Percentiles rank a stretch among this genome's conserved stretches.
These are phyloP conservation scores for Lasiurus borealis DNA, from an alignment of 2,113 vertebrate genomes.

Conservation along the genomic window DNA sequence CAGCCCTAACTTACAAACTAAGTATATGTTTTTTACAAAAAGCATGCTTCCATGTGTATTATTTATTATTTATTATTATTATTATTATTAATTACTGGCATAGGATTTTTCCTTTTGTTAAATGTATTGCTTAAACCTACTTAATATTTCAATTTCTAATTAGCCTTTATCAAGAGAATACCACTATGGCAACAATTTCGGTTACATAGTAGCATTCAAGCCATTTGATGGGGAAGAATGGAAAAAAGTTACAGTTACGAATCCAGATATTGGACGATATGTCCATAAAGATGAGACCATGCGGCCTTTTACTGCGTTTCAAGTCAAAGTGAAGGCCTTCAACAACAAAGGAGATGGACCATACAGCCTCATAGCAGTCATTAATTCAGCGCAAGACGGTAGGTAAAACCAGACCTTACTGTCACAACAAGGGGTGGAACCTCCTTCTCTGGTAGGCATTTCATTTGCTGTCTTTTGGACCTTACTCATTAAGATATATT, in stretches of 20 bases:
- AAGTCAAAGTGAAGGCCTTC: conserved; percentile 98
- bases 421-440: rapidly evolving
- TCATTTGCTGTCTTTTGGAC: neutral
- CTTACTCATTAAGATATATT: neutral
- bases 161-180: conserved; percentile 97
- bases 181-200: conserved; percentile 96
- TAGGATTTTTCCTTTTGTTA: neutral
- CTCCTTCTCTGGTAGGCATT: neutral
- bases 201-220: conserved; percentile 97
- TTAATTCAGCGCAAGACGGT: conserved; percentile 96
- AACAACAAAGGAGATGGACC: conserved; percentile 96
- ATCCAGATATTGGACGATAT: conserved; percentile 92
- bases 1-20: neutral
- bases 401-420: conserved; percentile 73
- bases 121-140: neutral
- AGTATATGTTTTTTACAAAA: neutral
- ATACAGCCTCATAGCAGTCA: conserved; percentile 91
- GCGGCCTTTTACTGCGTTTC: conserved; percentile 91
- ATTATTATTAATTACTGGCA: neutral
- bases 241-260: conserved; percentile 93
- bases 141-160: conserved; percentile 57
- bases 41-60: neutral
- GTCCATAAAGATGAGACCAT: conserved; percentile 95
- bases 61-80: neutral
- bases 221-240: conserved; percentile 90